Percentiles rank a stretch among this genome's conserved stretches.
Conservation (phyloP, 2,113 vertebrate genomes). For the Natator depressus region DNA sequence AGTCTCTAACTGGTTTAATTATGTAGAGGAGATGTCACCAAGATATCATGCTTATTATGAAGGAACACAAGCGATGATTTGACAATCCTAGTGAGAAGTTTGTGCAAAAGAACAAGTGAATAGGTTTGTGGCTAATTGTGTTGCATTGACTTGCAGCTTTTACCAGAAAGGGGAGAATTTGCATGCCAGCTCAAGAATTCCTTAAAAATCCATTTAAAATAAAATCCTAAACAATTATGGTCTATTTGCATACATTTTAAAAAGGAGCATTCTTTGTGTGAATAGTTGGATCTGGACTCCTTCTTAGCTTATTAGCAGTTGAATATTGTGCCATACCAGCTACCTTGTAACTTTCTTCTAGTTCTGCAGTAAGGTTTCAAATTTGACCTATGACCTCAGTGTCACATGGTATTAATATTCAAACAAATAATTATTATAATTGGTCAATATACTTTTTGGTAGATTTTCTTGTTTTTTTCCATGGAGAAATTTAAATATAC, state of each 20-base stretch:
- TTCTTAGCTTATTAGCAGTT: not conserved
- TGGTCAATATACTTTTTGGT: not conserved
- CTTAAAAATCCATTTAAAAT: not conserved
- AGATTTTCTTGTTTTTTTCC: not conserved
- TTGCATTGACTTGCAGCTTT: constrained; percentile 39
- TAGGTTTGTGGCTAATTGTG: not conserved
- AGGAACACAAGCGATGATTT: fast-evolving
- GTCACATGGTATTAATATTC: not conserved
- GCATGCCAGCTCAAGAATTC: not conserved
- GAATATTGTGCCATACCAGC: not conserved
- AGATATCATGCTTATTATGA: not conserved
- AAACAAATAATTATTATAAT: not conserved
- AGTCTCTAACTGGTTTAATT: not conserved
- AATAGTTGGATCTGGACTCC: not conserved
- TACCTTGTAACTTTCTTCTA: not conserved
- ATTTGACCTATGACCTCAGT: not conserved
- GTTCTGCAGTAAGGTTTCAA: not conserved
- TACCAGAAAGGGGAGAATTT: not conserved
- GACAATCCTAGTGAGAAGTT: not conserved
- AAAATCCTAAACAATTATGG: not conserved
- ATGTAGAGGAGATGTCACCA: not conserved
- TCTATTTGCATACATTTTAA: not conserved
- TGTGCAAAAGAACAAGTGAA: not conserved
- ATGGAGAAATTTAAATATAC: not conserved
- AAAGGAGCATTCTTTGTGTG: not conserved